Base-by-base conservation (phyloP, 2,888 invertebrate genomes). In the Lasius fuliginosus region DNA sequence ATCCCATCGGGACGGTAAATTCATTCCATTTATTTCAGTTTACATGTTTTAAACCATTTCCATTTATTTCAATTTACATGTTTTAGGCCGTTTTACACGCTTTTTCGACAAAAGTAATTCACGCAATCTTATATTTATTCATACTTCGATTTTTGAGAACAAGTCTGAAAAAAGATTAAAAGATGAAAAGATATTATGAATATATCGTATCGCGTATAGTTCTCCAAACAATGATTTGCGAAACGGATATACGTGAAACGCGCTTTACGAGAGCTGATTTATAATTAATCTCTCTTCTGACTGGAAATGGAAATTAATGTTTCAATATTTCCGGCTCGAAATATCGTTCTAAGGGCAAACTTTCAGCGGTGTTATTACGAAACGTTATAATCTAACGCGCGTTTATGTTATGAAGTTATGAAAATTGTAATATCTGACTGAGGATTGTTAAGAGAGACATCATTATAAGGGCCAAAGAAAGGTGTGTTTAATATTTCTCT, bases 251-350 rank as follows among this genome's bases (percentile, higher is more conserved):
- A 67, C 23, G 18, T 27, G 18, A 30, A 36, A 42, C 53, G n/a
- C 18, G 53, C 53, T 53, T 65, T 23, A 40, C 65, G 67, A 12
- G 23, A 46, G 42, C 30, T 67, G n/a, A 68, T 58, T 30, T 68
- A 58, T 56, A 9, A 56, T 56, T 67, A 67, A 77, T 56, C n/a
- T 30, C 30, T 8, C 5, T 56, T 42, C n/a, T 27, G 76, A 36
- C 33, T 30, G 15, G 40, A 67, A 56, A 67, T 58, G 42, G 8
- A n/a, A 65, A 65, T 65, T 56, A 77, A 77, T 56, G 27, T 49
- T 67, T 53, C 4, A 30, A 15, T 12, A 2, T n/a, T 46, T 74
- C 8, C 56, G 9, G n/a, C 60, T 75, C 33, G 18, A 27, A 30
- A 62, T 75, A 75, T 30, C 8, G 12, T 75, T 49, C 23, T 11